Evolutionary conservation across 2,888 invertebrate species (phyloP), one percentile per base, ranked within the genome.

Genomic region (Pammene aurita): DNA sequence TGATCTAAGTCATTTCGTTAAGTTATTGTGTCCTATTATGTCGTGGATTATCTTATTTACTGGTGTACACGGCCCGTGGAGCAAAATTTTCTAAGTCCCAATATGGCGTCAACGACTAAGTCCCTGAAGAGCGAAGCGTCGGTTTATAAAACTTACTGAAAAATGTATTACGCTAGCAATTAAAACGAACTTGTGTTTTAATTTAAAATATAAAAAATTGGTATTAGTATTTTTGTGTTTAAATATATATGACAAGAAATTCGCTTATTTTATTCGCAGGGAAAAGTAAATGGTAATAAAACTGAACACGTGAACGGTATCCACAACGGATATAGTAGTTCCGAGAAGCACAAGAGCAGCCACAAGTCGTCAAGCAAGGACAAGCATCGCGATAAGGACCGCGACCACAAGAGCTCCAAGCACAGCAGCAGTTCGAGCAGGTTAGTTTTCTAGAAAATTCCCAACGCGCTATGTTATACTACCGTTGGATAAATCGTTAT

Each of bases 31-130:
- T 56, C 67, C 50, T 60, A 56, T 70, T 58, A 73, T 57, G 38
- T 62, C 66, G 48, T 72, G 67, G 72, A 76, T 80, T 76, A 72
- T 73, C 74, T 78, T 83, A 80, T 93, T 90, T 92, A 89, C 93
- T 94, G 87, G 90, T 94, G 93, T 80, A 88, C 85, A 81, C 79
- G 82, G 80, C 83, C 81, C 82, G 84, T 85, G 84, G 86, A 86
- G 84, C 93, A 89, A 90, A 93, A 84, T 93, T 93, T 93, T 93
- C 93, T 93, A 96, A 96, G 96, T 96, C 96, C 95, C 95, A 96
- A 96, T 95, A 96, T 96, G 96, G 96, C 96, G 96, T 95, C 96
- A 94, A 94, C 93, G 93, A 93, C 93, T 94, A 94, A 95, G 94
- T 95, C 94, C 94, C 93, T 78, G 79, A 74, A 75, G 81, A 81